Conservation (phyloP, 2,888 invertebrate genomes). For the Penaeus monodon region DNA sequence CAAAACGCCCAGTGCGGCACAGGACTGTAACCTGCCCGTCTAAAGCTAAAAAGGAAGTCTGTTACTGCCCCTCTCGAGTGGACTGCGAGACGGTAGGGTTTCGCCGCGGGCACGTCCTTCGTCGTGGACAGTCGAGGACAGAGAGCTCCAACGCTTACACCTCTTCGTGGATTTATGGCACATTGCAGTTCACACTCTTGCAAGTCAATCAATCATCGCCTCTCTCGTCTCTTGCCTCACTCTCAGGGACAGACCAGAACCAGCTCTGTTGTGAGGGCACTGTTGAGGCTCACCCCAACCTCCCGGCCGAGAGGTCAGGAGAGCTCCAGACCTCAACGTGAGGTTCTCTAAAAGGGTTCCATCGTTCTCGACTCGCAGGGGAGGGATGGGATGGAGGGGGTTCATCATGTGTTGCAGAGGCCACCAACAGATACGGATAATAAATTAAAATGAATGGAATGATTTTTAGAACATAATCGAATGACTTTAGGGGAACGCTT, state of each 20-base stretch:
- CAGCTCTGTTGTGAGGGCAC: too few species aligned
- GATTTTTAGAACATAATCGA: background rate
- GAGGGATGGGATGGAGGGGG: background rate
- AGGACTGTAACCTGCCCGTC: too few species aligned
- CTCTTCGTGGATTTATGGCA: background rate
- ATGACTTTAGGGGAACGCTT: background rate
- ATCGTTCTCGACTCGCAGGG: background rate
- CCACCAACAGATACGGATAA: too few species aligned
- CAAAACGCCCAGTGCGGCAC: too few species aligned
- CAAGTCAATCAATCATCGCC: background rate
- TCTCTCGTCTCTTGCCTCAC: background rate
- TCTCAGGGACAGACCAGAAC: too few species aligned
- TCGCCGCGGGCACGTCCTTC: too few species aligned
- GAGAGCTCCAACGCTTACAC: background rate
- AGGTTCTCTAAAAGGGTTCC: background rate
- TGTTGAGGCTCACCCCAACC: constrained; percentile 25
- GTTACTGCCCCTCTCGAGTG: too few species aligned
- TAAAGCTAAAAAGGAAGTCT: too few species aligned
- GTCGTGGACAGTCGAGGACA: too few species aligned
- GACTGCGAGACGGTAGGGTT: too few species aligned
- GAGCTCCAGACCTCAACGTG: constrained; percentile 24
- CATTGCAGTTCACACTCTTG: background rate
- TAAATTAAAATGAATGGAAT: background rate
- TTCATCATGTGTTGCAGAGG: too few species aligned
- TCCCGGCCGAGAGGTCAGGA: constrained; percentile 38